Evolutionary conservation across 2,797 vertebrate species (phyloP).

Genomic region (Cyprinella venusta): DNA sequence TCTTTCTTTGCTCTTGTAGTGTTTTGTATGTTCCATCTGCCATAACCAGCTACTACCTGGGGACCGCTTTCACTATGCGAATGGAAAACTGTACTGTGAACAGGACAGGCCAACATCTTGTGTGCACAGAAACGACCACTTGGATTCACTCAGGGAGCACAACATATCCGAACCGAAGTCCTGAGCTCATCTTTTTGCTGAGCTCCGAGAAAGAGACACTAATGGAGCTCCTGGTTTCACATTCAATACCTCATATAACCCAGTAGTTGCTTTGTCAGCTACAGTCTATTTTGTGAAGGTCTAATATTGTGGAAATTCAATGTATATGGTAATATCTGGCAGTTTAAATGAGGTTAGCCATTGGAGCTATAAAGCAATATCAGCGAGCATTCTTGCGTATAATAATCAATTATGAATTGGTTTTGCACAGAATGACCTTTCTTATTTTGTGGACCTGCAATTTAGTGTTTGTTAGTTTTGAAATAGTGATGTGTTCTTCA

Average conservation of each 20-base stretch:
- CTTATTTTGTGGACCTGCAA: conserved; percentile 23
- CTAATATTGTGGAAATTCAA: conserved; percentile 38
- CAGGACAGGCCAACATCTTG: conserved; percentile 79
- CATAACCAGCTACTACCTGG: conserved; percentile 86
- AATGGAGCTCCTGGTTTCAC: conserved; percentile 22
- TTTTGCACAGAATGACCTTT: conserved; percentile 39
- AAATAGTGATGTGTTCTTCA: not conserved
- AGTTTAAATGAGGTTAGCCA: conserved; percentile 45
- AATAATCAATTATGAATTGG: conserved; percentile 38
- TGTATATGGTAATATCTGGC: conserved; percentile 23
- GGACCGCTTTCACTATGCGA: conserved; percentile 89
- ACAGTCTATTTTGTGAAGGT: conserved; percentile 21
- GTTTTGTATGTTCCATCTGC: conserved; percentile 80
- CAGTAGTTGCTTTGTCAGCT: conserved; percentile 31
- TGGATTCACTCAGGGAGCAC: conserved; percentile 17
- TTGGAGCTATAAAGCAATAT: conserved; percentile 42
- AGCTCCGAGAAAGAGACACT: not conserved
- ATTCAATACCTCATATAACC: conserved; percentile 35
- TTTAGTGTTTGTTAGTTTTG: conserved; percentile 20
- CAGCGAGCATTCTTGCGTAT: conserved; percentile 32
- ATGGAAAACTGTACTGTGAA: conserved; percentile 89
- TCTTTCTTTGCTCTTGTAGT: conserved; percentile 37
- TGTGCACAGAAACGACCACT: not conserved
- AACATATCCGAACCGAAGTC: conserved; percentile 20
- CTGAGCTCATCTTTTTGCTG: conserved; percentile 14